Evolutionary conservation across 2,797 vertebrate species (phyloP), one percentile per base, ranked within the genome.

Genomic region (Onychomys arenicola): DNA sequence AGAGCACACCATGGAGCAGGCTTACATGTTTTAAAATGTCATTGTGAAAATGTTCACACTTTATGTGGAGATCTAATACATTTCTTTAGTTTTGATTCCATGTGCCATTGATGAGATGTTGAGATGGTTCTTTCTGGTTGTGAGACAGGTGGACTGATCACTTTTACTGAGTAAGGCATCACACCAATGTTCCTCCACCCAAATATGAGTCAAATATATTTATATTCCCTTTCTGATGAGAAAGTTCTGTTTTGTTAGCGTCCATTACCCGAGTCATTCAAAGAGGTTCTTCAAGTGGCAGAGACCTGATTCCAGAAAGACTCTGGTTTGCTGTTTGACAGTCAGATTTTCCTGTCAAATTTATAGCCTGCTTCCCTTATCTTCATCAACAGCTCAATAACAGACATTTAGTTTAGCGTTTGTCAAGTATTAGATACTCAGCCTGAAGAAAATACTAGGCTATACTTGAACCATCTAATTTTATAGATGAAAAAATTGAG

Each of bases 401-500:
- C 25, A 82, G 29, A 21, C 23, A 9, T 29, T 37, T 83, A 73
- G 29, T 65, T 7, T 61, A 25, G n/a, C 29, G 29, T 63, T 85
- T 89, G 65, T 67, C 40, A 84, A 88, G n/a, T 75, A 27, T 40
- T 67, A 78, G 40, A 59, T 69, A 78, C 61, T 89, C 12, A 9
- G 32, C n/a, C 13, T 19, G 77, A 90, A 77, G 55, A n/a, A 84
- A 90, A 73, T 52, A 23, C 25, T 78, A 34, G 67, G 52, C 52
- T 96, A 49, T 55, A 52, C 17, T 57, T 65, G 37, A 90, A 40
- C 12, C 29, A 4, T 40, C 71, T 91, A n/a, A 75, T 63, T 94
- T 80, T 89, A 29, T 29, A 90, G 43, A 84, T 81, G 65, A 71
- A 95, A 78, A 95, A 40, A 82, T 8, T 52, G 63, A 86, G n/a